These are phyloP conservation scores for Enteromius thamalakanensis DNA, from an alignment of 2,797 vertebrate genomes.

Conservation along the genomic window DNA sequence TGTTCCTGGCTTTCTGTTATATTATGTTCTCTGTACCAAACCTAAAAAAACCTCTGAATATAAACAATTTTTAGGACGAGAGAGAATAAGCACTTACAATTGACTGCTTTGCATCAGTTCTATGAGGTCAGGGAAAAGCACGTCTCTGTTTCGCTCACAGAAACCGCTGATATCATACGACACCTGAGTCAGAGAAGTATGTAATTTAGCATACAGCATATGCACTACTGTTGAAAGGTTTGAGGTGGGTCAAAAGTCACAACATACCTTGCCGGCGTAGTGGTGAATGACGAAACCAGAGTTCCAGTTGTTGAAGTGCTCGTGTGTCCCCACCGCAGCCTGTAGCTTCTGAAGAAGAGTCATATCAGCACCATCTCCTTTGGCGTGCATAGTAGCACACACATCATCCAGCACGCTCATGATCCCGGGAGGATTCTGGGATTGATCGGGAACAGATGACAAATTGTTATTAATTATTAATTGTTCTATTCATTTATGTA, in stretches of 20 bases:
- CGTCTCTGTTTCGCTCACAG: constrained; percentile 94
- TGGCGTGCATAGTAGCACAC: constrained; percentile 95
- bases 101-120: constrained; percentile 98
- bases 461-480: not conserved
- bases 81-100: constrained; percentile 78
- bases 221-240: not conserved
- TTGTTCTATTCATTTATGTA: not conserved
- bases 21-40: not conserved
- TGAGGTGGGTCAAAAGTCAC: not conserved
- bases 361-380: constrained; percentile 89
- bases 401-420: constrained; percentile 97
- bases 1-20: not conserved
- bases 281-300: constrained; percentile 93
- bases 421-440: constrained; percentile 90
- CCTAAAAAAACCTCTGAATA: not conserved
- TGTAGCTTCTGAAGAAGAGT: constrained; percentile 95
- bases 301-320: constrained; percentile 97
- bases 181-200: constrained; percentile 77
- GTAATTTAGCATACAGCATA: fast-evolving
- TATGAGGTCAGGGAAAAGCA: constrained; percentile 93
- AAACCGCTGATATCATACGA: constrained; percentile 91
- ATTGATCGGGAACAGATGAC: not conserved
- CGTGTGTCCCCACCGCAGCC: constrained; percentile 87
- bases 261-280: constrained; percentile 91
- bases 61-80: not conserved